These are phyloP conservation scores for Lordiphosa mommai DNA, from an alignment of 1,140 invertebrate species.

Conservation along the genomic window DNA sequence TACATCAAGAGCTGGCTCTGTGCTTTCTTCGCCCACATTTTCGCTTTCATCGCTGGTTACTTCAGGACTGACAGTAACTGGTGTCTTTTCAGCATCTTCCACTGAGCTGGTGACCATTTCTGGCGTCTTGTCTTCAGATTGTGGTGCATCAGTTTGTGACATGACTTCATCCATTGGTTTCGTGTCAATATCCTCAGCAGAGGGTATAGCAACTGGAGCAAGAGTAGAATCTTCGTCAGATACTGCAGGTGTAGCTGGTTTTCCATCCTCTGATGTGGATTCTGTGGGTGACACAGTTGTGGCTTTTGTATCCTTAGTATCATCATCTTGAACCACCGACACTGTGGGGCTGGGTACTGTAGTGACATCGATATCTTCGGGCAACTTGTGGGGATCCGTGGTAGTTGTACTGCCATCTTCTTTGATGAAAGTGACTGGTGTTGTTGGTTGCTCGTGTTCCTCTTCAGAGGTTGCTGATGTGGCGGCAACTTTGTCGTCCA, in stretches of 20 bases:
- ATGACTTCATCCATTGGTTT: constrained; percentile 51
- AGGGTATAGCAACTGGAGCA: constrained; percentile 28
- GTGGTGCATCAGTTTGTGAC: constrained; percentile 49
- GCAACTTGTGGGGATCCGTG: background rate
- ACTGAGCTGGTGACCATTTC: constrained; percentile 19
- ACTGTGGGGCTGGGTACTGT: constrained; percentile 10
- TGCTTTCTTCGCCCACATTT: constrained; percentile 34
- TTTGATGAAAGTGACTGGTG: constrained; percentile 10
- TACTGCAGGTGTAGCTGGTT: constrained; percentile 23
- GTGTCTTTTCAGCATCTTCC: constrained; percentile 22
- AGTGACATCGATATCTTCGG: constrained; percentile 16
- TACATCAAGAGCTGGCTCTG: constrained; percentile 25
- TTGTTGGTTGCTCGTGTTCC: constrained; percentile 8
- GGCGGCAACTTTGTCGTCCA: constrained; percentile 6
- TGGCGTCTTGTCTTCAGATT: constrained; percentile 23
- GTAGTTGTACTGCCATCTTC: constrained; percentile 16
- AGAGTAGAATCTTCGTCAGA: constrained; percentile 15
- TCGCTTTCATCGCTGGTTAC: constrained; percentile 39
- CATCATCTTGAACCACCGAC: constrained; percentile 29
- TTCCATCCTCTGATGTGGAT: background rate
- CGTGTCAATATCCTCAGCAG: constrained; percentile 37
- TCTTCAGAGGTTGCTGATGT: constrained; percentile 7
- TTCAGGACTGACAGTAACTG: constrained; percentile 40
- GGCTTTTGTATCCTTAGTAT: constrained; percentile 17
- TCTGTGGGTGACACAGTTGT: constrained; percentile 19